phyloP scores from a whole-genome alignment of 2,797 vertebrate genomes.

The Schizothorax lantsangensis region DNA sequence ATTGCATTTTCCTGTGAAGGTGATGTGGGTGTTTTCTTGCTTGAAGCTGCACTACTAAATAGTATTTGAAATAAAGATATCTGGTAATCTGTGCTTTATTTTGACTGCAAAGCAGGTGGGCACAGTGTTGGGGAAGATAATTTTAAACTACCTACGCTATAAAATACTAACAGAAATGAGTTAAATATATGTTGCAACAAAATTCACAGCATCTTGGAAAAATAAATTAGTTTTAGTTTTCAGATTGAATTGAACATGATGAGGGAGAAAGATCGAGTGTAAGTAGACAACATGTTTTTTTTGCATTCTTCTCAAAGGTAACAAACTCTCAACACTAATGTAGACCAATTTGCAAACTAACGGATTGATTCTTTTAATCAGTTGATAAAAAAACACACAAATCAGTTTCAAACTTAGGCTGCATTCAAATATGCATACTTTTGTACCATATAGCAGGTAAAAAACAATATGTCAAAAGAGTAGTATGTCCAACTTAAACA shows the following conservation, averaged over 20 bases:
- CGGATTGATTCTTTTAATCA: neutral
- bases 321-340: neutral
- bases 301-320: neutral
- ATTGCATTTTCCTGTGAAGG: constrained; percentile 22
- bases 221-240: neutral
- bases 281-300: neutral
- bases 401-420: neutral
- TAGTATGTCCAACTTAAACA: neutral
- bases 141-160: neutral
- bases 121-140: neutral
- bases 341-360: neutral
- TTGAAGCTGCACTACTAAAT: constrained; percentile 9
- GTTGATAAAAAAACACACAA: neutral
- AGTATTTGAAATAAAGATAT: neutral
- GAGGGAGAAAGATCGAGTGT: neutral
- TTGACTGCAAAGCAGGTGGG: neutral
- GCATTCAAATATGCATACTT: neutral
- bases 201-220: neutral
- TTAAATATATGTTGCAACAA: neutral
- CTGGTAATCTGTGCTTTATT: neutral
- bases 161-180: neutral
- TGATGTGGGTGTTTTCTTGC: constrained; percentile 21
- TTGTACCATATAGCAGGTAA: neutral
- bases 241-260: neutral
- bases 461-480: neutral